phyloP scores from a whole-genome alignment of 1,140 invertebrate species.

The Drosophila hydei region DNA sequence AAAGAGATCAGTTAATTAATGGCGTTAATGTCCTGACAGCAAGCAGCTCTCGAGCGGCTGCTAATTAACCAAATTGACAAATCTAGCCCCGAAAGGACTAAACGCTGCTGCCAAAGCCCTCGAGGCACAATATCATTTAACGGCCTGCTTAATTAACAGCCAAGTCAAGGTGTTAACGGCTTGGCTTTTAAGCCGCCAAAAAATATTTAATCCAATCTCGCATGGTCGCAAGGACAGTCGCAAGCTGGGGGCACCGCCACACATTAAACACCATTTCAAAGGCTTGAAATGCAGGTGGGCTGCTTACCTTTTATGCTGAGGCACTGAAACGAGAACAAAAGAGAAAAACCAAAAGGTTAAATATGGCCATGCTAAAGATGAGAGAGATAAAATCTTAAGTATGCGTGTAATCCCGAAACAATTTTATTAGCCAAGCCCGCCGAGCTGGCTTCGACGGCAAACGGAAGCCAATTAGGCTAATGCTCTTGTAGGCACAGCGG shows the following conservation, averaged over 20 bases:
- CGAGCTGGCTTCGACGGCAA: conserved; percentile 6
- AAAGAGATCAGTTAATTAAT: conserved; percentile 74
- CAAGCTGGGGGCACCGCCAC: background rate
- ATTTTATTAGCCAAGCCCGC: conserved; percentile 59
- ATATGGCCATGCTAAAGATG: conserved; percentile 35
- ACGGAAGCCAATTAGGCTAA: conserved; percentile 70
- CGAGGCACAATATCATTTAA: conserved; percentile 58
- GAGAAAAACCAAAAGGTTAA: conserved; percentile 56
- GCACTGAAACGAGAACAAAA: conserved; percentile 40
- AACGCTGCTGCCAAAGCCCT: conserved; percentile 20
- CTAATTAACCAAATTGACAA: conserved; percentile 75
- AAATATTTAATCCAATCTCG: conserved; percentile 70
- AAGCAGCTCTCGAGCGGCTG: conserved; percentile 41
- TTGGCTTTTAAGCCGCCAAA: conserved; percentile 31
- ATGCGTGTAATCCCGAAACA: conserved; percentile 66
- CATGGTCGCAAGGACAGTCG: conserved; percentile 18
- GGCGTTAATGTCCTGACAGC: conserved; percentile 60
- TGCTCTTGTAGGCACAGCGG: conserved; percentile 35
- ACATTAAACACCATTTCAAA: conserved; percentile 58
- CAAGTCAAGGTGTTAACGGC: conserved; percentile 71
- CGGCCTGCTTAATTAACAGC: conserved; percentile 66
- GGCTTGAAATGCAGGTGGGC: conserved; percentile 40
- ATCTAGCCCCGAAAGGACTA: conserved; percentile 45
- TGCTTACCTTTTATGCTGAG: conserved; percentile 60
- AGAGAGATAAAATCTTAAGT: conserved; percentile 62